Base-by-base conservation (phyloP, 23 tunicate genomes). In the Oikopleura dioica region DNA sequence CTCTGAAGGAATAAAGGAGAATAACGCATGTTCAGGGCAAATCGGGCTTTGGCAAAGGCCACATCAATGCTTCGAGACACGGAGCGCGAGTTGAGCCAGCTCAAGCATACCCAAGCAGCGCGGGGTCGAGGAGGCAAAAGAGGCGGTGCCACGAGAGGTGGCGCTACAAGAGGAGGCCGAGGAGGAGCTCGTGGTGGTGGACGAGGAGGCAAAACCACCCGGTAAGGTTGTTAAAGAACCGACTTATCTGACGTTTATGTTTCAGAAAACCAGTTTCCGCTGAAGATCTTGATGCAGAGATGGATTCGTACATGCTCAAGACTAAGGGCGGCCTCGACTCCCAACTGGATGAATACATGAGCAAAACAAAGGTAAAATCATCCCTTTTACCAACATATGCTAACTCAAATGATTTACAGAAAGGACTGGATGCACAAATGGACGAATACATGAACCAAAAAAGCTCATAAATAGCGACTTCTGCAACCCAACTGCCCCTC, bases 281-380 rank as follows among this genome's bases (percentile, higher is more conserved):
- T 35, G 84, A 81, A 24, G 76, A 68, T 36, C 79, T 94, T 75
- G 99, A 94, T 77, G 76, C 68, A 21, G 85, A 84, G 24, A 77
- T 94, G 1, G 95, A 94, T 68, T 68, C 78, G 23, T 94, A 94
- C 81, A 94, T 94, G 99, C 79, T 82, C 0, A 83, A 94, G 68
- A 86, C 86, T 44, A 82, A 76, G 69, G 85, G 86, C 21, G 78
- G 80, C 37, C 81, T 89, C 84, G 85, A 89, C 82, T 89, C 96
- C 9, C 89, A 89, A 59, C 63, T 89, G 68, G 96, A 89, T 69
- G 84, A 77, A 1, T 89, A 89, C 79, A 89, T 84, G 89, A 83
- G 89, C 1, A 82, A 84, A 75, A 76, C 69, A 16, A 76, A 68
- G 72, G 72, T 63, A n/a, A n/a, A n/a, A n/a, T n/a, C n/a, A n/a